Evolutionary conservation across 2,888 invertebrate species (phyloP), one percentile per base, ranked within the genome.

Genomic region (Geotrupes spiniger): DNA sequence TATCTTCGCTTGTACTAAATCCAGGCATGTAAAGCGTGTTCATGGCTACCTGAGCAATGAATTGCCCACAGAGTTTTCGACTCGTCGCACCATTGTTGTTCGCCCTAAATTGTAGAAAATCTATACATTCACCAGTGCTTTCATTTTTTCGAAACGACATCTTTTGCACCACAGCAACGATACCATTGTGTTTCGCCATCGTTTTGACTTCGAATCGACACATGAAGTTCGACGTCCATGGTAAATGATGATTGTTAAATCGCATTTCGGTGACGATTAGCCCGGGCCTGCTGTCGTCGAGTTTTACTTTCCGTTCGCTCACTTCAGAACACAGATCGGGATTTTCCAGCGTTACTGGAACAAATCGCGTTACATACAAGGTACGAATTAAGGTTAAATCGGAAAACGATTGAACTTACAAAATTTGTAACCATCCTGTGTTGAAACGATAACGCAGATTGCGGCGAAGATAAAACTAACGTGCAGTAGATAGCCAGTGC

Each of bases 151-250:
- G 65, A 11, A 78, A 66, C 10, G 70, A 69, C 63, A 79, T 66
- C 39, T 67, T 71, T 55, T 79, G 79, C 37, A 79, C 73, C 3
- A 78, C 78, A 12, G 74, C 78, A 51, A 78, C 73, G 6, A 79
- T 56, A 6, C 77, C 76, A 46, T 58, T 59, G 21, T 45, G 48
- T 11, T 39, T 36, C 36, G 52, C 55, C 2, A 52, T 43, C 0
- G 66, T 49, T 42, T 66, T 60, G 2, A 74, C 64, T 49, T 65
- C 56, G 53, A 74, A 72, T 38, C 56, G 63, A 50, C 74, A 75
- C 2, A 57, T 51, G 15, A 65, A 64, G 41, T 65, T 61, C 16
- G 43, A 11, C 17, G n/a, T 17, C 46, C 46, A 46, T n/a, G n/a
- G 15, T n/a, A 25, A 26, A 9, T 11, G 14, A 11, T 46, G 33